phyloP scores from a whole-genome alignment of 2,888 invertebrate genomes.

The Darwinula stevensoni region DNA sequence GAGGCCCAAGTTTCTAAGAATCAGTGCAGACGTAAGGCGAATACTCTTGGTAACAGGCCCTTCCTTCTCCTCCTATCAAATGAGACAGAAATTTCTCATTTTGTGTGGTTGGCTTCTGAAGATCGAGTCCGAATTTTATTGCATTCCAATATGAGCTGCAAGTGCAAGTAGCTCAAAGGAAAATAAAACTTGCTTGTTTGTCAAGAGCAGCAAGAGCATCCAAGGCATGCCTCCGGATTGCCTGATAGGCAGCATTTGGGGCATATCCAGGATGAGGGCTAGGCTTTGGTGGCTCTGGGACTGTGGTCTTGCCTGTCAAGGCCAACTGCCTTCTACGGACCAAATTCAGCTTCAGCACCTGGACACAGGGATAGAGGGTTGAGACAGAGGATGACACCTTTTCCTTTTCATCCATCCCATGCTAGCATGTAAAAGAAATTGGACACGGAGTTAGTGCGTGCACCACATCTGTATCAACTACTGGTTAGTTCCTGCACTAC shows the following conservation, averaged over 20 bases:
- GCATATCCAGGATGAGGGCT: constrained; percentile 58
- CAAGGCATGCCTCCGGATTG: constrained; percentile 76
- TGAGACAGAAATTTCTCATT: constrained; percentile 7
- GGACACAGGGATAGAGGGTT: neutral
- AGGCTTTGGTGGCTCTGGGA: constrained; percentile 22
- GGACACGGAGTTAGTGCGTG: no score
- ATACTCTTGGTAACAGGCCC: constrained; percentile 98
- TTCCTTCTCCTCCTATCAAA: constrained; percentile 73
- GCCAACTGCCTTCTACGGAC: constrained; percentile 21
- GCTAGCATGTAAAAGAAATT: no score
- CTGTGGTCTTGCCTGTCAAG: constrained; percentile 21
- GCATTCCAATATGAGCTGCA: neutral
- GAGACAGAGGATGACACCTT: no score
- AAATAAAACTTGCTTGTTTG: neutral
- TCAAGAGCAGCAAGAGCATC: constrained; percentile 19
- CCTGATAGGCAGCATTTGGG: constrained; percentile 82
- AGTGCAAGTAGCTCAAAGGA: neutral
- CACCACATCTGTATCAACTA: no score
- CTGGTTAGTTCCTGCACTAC: no score
- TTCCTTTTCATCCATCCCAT: no score
- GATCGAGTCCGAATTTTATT: neutral
- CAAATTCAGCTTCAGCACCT: neutral
- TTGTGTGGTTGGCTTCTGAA: constrained; percentile 1
- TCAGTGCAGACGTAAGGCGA: constrained; percentile 78
- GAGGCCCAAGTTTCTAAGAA: constrained; percentile 84